Conservation (phyloP, 2,888 invertebrate genomes). For the Temnothorax rugatulus region DNA sequence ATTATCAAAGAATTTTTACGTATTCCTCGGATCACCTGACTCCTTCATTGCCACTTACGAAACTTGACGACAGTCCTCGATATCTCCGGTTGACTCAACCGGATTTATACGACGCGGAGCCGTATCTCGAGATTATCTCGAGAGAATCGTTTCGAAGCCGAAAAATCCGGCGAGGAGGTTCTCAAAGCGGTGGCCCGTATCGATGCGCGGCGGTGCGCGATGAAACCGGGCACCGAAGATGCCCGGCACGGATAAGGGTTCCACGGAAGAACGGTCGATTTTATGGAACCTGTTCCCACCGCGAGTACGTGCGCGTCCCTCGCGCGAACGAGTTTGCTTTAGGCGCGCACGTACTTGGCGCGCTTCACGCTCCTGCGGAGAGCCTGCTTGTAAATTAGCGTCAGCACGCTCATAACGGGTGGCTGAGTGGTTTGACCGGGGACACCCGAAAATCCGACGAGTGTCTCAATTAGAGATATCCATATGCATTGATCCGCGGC, state of each 20-base stretch:
- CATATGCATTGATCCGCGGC: neutral
- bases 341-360: slow-evolving; percentile 73
- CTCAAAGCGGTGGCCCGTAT: slow-evolving; percentile 17
- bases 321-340: slow-evolving; percentile 79
- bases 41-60: neutral
- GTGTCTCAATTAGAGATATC: slow-evolving; percentile 79
- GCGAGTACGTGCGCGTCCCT: slow-evolving; percentile 43
- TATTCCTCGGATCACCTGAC: too few relatives aligned
- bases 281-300: slow-evolving; percentile 84
- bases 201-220: slow-evolving; percentile 28
- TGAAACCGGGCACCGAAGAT: slow-evolving; percentile 62
- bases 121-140: slow-evolving; percentile 27
- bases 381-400: slow-evolving; percentile 81
- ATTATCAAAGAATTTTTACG: neutral
- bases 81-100: neutral
- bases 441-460: slow-evolving; percentile 79
- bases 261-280: slow-evolving; percentile 81
- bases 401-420: slow-evolving; percentile 66
- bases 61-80: neutral
- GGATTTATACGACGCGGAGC: neutral
- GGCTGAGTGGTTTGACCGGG: slow-evolving; percentile 53
- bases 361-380: slow-evolving; percentile 79
- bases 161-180: neutral
- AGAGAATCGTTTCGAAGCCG: neutral
- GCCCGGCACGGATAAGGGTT: slow-evolving; percentile 69